Base-by-base conservation (phyloP, 1,140 invertebrate species). In the Nilaparvata lugens region DNA sequence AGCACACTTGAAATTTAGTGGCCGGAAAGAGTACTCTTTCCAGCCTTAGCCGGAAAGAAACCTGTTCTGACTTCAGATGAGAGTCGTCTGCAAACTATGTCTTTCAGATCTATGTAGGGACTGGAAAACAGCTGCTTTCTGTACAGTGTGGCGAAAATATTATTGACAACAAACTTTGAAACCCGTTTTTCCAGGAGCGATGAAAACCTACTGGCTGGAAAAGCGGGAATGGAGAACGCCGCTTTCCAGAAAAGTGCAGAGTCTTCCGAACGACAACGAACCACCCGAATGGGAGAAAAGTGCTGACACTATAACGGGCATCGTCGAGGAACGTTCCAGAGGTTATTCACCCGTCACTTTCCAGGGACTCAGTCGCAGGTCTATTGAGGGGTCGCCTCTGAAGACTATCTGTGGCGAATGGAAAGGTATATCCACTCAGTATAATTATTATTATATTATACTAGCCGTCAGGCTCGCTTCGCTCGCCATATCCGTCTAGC, bases 141-240 rank as follows among this genome's bases (percentile, higher is more conserved):
- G n/a, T n/a, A n/a, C n/a, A n/a, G n/a, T n/a, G n/a, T n/a, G n/a
- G n/a, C n/a, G n/a, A 54, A 45, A 16, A 9, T n/a, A n/a, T 9
- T 24, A 9, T 7, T 56, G 25, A 52, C 6, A 19, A n/a, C n/a
- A n/a, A n/a, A n/a, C n/a, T n/a, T n/a, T 14, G 35, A 9, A 2
- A 4, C 38, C 21, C n/a, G 16, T 40, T 21, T 23, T 58, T 56
- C 1, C 76, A 89, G 91, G 91, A 28, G 77, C 81, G 35, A 95
- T 97, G 93, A 93, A 91, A 70, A 97, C 94, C 0, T 97, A 91
- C 70, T 97, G 92, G 92, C 71, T 96, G 31, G 80, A 83, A 72
- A 83, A 80, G 53, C 78, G 83, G 52, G 83, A 85, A 66, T 79
- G 78, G 21, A 75, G 87, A 45, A 73, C 78, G 21, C 76, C 75